Conservation (phyloP, 2,888 invertebrate genomes). For the Tetragnatha montana region DNA sequence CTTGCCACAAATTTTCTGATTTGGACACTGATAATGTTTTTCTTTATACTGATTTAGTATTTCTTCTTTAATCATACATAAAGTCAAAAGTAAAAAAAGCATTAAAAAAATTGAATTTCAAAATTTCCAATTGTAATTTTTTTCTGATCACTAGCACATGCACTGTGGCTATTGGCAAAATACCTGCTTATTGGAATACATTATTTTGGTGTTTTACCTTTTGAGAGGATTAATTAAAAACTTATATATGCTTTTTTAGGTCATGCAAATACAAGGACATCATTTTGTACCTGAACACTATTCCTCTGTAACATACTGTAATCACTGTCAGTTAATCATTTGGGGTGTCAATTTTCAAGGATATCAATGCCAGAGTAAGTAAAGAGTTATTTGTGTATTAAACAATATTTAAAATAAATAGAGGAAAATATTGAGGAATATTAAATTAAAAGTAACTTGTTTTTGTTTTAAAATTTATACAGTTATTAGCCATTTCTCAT, state of each 20-base stretch:
- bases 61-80: no score
- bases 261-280: slow-evolving; percentile 81
- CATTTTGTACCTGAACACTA: slow-evolving; percentile 92
- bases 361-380: slow-evolving; percentile 92
- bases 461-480: slow-evolving; percentile 1
- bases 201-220: no score
- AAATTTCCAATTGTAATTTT: no score
- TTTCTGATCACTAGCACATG: no score
- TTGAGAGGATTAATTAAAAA: no score
- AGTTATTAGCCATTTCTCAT: neutral
- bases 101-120: no score
- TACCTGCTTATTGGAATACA: no score
- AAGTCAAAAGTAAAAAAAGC: no score
- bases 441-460: neutral
- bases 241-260: neutral
- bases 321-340: slow-evolving; percentile 92
- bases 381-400: neutral
- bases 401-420: neutral
- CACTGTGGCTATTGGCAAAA: no score
- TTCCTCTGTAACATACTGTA: slow-evolving; percentile 92
- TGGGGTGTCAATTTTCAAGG: slow-evolving; percentile 98
- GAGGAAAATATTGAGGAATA: neutral
- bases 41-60: no score
- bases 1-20: no score
- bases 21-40: no score